Evolutionary conservation across 2,797 vertebrate species (phyloP).

Genomic region (Schizothorax lantsangensis): DNA sequence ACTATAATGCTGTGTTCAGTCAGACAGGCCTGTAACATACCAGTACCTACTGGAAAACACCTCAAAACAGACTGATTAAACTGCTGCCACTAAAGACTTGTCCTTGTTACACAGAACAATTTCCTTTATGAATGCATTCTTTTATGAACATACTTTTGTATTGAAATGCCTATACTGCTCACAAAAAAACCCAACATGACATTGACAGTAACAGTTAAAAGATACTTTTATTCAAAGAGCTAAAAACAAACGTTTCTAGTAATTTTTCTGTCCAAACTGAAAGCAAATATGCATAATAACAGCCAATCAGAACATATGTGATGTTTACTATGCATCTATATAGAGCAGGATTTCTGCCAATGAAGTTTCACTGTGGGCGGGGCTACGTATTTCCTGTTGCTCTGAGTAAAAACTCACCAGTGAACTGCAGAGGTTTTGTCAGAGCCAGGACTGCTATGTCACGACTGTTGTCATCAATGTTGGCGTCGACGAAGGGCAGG

Average conservation of each 20-base stretch:
- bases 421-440: conserved; percentile 81
- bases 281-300: not conserved
- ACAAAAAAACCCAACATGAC: not conserved
- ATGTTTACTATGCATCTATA: not conserved
- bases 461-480: conserved; percentile 90
- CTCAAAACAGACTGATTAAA: conserved; percentile 2
- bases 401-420: conserved; percentile 72
- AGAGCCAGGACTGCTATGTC: conserved; percentile 89
- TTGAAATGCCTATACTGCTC: not conserved
- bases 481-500: conserved; percentile 86
- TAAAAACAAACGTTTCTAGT: not conserved
- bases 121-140: no score
- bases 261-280: not conserved
- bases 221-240: not conserved
- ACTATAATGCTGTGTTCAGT: conserved; percentile 33
- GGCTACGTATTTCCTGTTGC: not conserved
- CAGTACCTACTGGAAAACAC: conserved; percentile 7
- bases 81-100: not conserved
- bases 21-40: not conserved
- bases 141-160: not conserved
- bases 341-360: not conserved
- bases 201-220: not conserved
- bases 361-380: not conserved
- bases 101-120: not conserved
- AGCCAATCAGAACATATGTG: not conserved